A percentile compares a stretch with the other conserved stretches of the same genome.
These are phyloP conservation scores for Buceros bicornis DNA, from an alignment of 2,797 vertebrate species.

Conservation along the genomic window DNA sequence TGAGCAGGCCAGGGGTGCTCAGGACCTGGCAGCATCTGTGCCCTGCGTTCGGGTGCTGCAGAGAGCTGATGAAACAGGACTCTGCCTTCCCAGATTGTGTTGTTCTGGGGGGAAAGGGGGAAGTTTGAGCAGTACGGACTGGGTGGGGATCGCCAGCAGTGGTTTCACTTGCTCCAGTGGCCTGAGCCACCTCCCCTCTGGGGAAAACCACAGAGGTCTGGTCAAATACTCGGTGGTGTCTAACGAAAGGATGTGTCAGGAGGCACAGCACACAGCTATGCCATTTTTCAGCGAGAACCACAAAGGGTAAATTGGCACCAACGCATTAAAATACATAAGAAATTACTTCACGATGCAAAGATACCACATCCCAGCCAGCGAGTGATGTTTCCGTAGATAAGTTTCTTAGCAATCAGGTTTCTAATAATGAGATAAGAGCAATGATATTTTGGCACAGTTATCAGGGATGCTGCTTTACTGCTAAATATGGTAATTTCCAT, in stretches of 20 bases:
- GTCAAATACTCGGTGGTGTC: not conserved
- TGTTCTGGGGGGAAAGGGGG: not conserved
- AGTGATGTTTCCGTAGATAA: not conserved
- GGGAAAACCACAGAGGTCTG: not conserved
- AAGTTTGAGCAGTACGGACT: not conserved
- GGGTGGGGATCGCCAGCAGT: not conserved
- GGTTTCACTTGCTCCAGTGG: not conserved
- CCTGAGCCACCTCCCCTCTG: not conserved
- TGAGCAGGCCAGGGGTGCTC: not conserved
- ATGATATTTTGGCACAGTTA: not conserved
- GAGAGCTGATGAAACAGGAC: not conserved
- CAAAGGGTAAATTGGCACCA: not conserved
- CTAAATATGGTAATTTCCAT: not conserved
- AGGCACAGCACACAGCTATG: accelerated
- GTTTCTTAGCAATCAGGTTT: not conserved
- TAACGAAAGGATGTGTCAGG: not conserved
- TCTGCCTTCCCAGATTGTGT: not conserved
- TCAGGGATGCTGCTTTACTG: not conserved
- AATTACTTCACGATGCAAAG: not conserved
- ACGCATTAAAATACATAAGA: not conserved
- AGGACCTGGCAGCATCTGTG: not conserved
- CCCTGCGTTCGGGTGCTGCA: not conserved
- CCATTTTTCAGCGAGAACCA: not conserved
- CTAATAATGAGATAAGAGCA: not conserved
- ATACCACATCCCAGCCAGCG: not conserved